Evolutionary conservation across 2,888 invertebrate genomes (phyloP).

Genomic region (Drosophila neotestacea): DNA sequence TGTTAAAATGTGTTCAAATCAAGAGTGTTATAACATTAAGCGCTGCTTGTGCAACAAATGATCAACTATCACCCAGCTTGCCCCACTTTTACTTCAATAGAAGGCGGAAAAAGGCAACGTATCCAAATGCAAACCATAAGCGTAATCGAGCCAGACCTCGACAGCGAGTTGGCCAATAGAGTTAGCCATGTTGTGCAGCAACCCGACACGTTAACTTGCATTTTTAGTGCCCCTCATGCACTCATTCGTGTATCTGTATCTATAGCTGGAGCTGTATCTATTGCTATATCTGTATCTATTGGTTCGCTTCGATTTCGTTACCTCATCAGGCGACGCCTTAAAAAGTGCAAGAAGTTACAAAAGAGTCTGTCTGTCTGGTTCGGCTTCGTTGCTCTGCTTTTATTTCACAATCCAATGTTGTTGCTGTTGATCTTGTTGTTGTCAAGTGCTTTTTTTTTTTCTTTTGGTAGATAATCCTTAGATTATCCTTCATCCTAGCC

Average conservation of each 20-base stretch:
- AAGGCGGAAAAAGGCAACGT: slow-evolving; percentile 49
- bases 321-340: slow-evolving; percentile 75
- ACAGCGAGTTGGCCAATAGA: slow-evolving; percentile 19
- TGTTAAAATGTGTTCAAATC: slow-evolving; percentile 59
- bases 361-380: slow-evolving; percentile 49
- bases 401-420: slow-evolving; percentile 47
- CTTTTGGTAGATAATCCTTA: not conserved
- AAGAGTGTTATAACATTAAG: slow-evolving; percentile 68
- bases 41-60: slow-evolving; percentile 71
- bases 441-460: not conserved
- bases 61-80: slow-evolving; percentile 74
- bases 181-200: slow-evolving; percentile 43
- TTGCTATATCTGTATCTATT: slow-evolving; percentile 47
- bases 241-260: slow-evolving; percentile 15
- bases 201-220: slow-evolving; percentile 72
- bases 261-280: slow-evolving; percentile 29
- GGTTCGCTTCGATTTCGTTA: slow-evolving; percentile 71
- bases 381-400: slow-evolving; percentile 55
- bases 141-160: slow-evolving; percentile 52
- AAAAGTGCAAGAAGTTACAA: slow-evolving; percentile 71
- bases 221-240: slow-evolving; percentile 40
- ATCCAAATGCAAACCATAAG: slow-evolving; percentile 61
- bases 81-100: slow-evolving; percentile 66
- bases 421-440: slow-evolving; percentile 18
- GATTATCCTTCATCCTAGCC: slow-evolving; percentile 3